phyloP scores from a whole-genome alignment of 2,113 vertebrate species.

The Lasiurus cinereus region DNA sequence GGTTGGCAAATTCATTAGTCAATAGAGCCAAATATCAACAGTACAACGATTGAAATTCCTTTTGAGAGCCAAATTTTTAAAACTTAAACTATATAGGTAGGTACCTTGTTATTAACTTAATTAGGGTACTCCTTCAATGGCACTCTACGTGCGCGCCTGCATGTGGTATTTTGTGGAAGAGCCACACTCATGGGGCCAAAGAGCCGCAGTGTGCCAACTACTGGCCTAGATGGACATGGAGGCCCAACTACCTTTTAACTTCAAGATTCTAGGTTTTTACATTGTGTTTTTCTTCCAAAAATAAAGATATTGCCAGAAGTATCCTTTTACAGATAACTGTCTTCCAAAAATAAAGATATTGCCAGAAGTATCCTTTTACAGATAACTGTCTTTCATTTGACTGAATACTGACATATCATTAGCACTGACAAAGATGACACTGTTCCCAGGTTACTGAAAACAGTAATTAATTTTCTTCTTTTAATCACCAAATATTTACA shows the following conservation, averaged over 20 bases:
- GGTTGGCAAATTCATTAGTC: too few relatives aligned
- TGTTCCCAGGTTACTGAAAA: background rate
- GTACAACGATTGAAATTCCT: too few relatives aligned
- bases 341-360: background rate
- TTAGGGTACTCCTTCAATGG: too few relatives aligned
- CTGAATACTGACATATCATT: background rate
- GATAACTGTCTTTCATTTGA: background rate
- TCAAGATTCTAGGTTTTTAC: slow-evolving; percentile 25
- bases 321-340: background rate
- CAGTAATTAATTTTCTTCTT: background rate
- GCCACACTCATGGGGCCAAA: too few relatives aligned
- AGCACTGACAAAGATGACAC: background rate
- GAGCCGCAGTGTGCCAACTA: too few relatives aligned
- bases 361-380: background rate
- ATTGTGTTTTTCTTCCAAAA: background rate
- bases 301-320: background rate
- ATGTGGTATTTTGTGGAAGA: too few relatives aligned
- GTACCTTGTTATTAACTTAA: too few relatives aligned
- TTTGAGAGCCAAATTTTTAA: too few relatives aligned
- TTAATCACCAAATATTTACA: background rate
- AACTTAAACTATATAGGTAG: too few relatives aligned
- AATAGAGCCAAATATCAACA: too few relatives aligned
- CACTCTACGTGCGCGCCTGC: too few relatives aligned
- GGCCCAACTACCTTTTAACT: slow-evolving; percentile 17
- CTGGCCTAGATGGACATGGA: background rate